Percentiles rank a stretch among this genome's conserved stretches.
phyloP scores from a whole-genome alignment of 2,888 invertebrate species.

The Sesamia inferens region DNA sequence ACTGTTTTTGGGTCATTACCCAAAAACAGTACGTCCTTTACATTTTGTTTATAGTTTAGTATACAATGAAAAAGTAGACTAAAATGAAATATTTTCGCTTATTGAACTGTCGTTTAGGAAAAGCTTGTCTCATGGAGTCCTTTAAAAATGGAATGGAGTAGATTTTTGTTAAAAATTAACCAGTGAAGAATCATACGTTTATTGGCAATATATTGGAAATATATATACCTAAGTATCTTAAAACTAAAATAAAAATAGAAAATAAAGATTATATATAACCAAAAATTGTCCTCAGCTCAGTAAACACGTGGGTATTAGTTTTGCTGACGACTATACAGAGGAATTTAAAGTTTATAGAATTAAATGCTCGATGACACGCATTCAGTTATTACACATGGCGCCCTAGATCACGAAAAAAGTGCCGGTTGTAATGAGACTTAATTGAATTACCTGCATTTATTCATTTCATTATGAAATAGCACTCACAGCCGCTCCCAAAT shows the following conservation, averaged over 20 bases:
- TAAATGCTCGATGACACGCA: conserved; percentile 45
- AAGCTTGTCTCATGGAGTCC: neutral
- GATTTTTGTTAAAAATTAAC: neutral
- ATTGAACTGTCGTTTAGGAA: too few relatives aligned
- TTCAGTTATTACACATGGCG: conserved; percentile 28
- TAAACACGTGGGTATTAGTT: neutral
- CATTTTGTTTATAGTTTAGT: neutral
- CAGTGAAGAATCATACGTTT: too few relatives aligned
- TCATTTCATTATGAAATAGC: conserved; percentile 64
- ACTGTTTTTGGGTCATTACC: too few relatives aligned
- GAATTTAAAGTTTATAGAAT: conserved; percentile 23
- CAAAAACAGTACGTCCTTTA: too few relatives aligned
- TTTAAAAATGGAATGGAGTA: neutral
- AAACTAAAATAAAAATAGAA: neutral
- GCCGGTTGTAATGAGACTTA: conserved; percentile 46
- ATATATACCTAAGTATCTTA: too few relatives aligned
- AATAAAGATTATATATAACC: neutral
- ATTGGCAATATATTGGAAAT: too few relatives aligned
- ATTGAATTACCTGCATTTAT: conserved; percentile 65
- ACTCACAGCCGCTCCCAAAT: conserved; percentile 54
- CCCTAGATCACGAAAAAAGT: conserved; percentile 50
- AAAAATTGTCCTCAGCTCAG: neutral
- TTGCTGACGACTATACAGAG: neutral
- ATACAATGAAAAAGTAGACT: neutral
- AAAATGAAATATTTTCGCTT: neutral